Conservation (phyloP, 2,888 invertebrate species). For the Gonocerus acuteangulatus region DNA sequence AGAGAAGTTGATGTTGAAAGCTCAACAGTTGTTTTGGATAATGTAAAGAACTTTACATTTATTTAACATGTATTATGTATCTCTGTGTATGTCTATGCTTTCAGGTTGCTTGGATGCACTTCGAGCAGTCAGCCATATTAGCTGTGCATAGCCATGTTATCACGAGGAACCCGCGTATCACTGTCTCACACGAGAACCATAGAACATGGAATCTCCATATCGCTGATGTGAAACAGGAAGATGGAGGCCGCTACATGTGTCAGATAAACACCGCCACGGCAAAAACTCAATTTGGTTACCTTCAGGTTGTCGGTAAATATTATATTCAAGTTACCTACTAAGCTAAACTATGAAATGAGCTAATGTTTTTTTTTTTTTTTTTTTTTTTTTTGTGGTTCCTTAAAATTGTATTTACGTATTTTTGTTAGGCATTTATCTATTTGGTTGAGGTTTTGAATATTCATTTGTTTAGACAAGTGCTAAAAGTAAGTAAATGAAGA, state of each 20-base stretch:
- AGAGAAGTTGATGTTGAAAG: too few relatives aligned
- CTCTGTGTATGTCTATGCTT: too few relatives aligned
- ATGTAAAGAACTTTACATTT: too few relatives aligned
- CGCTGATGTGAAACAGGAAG: constrained; percentile 82
- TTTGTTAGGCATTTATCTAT: background rate
- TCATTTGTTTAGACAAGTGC: background rate
- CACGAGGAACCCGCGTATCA: constrained; percentile 83
- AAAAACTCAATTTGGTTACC: constrained; percentile 85
- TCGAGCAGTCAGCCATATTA: constrained; percentile 85
- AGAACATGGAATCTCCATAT: constrained; percentile 90
- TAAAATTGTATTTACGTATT: background rate
- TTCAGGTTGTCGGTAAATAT: constrained; percentile 84
- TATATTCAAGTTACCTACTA: too few relatives aligned
- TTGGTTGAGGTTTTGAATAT: background rate
- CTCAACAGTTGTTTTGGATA: too few relatives aligned
- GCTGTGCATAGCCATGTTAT: constrained; percentile 92
- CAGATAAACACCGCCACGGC: constrained; percentile 89
- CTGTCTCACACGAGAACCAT: constrained; percentile 86
- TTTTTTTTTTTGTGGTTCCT: too few relatives aligned
- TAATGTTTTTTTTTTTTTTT: too few relatives aligned
- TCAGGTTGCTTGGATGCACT: constrained; percentile 94
- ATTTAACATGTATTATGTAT: too few relatives aligned
- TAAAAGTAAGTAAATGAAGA: too few relatives aligned
- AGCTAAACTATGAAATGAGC: background rate
- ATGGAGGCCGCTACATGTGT: constrained; percentile 88